phyloP scores from a whole-genome alignment of 2,888 invertebrate genomes.

The Drosophila meridiana region DNA sequence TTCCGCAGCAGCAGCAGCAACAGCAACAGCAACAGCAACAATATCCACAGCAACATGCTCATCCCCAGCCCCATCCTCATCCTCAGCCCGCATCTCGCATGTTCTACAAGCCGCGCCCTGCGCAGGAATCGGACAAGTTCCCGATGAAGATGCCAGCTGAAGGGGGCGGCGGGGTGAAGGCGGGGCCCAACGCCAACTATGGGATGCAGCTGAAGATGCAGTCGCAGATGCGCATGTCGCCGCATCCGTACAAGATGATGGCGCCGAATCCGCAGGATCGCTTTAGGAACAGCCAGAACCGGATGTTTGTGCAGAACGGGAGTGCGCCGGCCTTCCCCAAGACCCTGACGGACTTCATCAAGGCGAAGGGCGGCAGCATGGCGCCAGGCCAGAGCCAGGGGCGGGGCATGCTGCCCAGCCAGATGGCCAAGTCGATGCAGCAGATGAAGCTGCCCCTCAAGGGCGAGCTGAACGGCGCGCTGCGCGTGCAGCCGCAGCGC shows the following conservation, averaged over 20 bases:
- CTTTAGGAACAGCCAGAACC: background rate
- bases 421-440: background rate
- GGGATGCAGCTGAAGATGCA: constrained; percentile 14
- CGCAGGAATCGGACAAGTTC: background rate
- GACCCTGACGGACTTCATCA: constrained; percentile 18
- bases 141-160: background rate
- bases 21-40: background rate
- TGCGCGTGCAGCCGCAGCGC: background rate
- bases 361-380: constrained; percentile 2
- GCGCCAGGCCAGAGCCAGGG: background rate
- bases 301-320: background rate
- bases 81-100: background rate
- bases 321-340: constrained; percentile 17
- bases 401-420: background rate
- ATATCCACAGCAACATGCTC: background rate
- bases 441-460: constrained; percentile 4
- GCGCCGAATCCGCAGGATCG: background rate
- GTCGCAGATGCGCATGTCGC: background rate
- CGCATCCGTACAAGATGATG: constrained; percentile 2
- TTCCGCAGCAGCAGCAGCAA: background rate
- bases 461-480: background rate
- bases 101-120: background rate
- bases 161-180: background rate
- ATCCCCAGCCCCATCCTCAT: background rate
- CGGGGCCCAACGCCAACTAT: background rate